Evolutionary conservation across 1,140 invertebrate genomes (phyloP).

Genomic region (Brachionus koreanus): DNA sequence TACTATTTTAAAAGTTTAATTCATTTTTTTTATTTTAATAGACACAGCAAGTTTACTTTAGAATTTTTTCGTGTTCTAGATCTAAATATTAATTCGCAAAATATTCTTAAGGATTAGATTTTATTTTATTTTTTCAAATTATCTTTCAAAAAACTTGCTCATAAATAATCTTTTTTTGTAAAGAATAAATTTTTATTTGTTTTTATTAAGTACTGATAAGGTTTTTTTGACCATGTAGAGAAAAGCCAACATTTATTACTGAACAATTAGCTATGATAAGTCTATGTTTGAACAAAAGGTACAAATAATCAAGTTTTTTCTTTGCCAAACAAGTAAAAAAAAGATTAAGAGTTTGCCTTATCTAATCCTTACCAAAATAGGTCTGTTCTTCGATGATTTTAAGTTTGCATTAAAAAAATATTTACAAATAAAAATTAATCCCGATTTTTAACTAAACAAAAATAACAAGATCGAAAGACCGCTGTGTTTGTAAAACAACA

Average conservation of each 20-base stretch:
- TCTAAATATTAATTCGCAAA: too few species aligned
- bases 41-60: too few species aligned
- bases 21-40: too few species aligned
- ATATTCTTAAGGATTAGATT: too few species aligned
- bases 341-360: not conserved
- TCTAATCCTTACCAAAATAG: slow-evolving; percentile 13
- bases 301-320: not conserved
- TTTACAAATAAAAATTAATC: not conserved
- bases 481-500: not conserved
- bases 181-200: too few species aligned
- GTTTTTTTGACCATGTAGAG: not conserved
- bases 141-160: not conserved
- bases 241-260: not conserved
- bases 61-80: too few species aligned
- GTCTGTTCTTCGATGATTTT: not conserved
- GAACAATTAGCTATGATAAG: not conserved
- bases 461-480: not conserved
- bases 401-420: not conserved
- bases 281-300: not conserved
- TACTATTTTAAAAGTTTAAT: too few species aligned
- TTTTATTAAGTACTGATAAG: not conserved
- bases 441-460: not conserved
- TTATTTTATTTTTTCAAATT: too few species aligned
- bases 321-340: not conserved
- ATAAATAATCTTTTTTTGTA: not conserved